Evolutionary conservation across 2,113 vertebrate genomes (phyloP).

Genomic region (Myiozetetes cayanensis): DNA sequence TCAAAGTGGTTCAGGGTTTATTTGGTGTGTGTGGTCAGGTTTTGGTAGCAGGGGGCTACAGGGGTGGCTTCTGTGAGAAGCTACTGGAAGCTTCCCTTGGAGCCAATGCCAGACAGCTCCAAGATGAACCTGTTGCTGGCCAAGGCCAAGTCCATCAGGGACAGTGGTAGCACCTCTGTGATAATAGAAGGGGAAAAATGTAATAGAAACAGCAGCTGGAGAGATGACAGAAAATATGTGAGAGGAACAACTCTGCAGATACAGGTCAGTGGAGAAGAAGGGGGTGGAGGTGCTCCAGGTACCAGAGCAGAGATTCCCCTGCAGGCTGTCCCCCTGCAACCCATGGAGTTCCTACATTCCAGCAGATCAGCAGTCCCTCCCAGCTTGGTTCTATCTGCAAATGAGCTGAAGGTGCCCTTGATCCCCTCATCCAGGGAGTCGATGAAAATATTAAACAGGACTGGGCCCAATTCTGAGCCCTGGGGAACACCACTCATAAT

Average conservation of each 20-base stretch:
- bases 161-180: not conserved
- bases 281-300: not conserved
- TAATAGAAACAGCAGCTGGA: not conserved
- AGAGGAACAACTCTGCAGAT: not conserved
- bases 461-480: not conserved
- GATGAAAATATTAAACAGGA: not conserved
- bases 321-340: not conserved
- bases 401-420: not conserved
- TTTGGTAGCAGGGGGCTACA: not conserved
- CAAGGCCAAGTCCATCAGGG: not conserved
- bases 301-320: too few species aligned
- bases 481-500: not conserved
- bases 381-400: not conserved
- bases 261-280: not conserved
- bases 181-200: fast-evolving
- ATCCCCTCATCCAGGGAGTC: not conserved
- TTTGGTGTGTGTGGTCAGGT: not conserved
- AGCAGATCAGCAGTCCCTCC: not conserved
- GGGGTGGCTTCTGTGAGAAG: not conserved
- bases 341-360: not conserved
- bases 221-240: not conserved
- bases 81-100: not conserved
- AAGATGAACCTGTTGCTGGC: not conserved
- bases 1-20: not conserved
- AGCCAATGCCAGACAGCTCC: not conserved